Base-by-base conservation (phyloP, 2,113 vertebrate species). In the Percopsis transmontana region DNA sequence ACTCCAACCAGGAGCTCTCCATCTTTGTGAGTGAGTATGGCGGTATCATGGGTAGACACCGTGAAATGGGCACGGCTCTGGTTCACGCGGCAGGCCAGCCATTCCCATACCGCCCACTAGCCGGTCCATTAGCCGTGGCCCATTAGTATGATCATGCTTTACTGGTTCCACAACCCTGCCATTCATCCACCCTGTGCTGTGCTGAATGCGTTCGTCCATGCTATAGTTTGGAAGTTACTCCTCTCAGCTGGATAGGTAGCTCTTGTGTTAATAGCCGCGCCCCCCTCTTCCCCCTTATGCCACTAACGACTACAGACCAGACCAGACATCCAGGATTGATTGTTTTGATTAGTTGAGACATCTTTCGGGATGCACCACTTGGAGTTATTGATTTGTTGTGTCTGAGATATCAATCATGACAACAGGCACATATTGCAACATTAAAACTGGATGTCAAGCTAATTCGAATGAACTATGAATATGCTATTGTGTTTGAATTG, bases 11-110 rank as follows among this genome's bases (percentile, higher is more conserved):
- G 60, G 64, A 85, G 74, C 82, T 70, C 79, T 90, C 88, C 88
- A 87, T 91, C 89, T 89, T 72, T 0, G 71, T 89, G 91, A 92
- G 79, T 84, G 76, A 92, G 87, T 86, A 83, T 60, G 23, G 72
- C 62, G 52, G 63, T 84, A 73, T 79, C 75, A 61, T 61, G 2
- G 79, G 77, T 87, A 90, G 90, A 90, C 86, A 91, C 88, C 83
- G 77, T 91, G 91, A 92, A 92, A 92, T 92, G 86, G 90, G 79
- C 79, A 80, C 27, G 56, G 87, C 80, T 85, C 68, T 79, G 90
- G 91, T 89, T 91, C 89, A 90, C 68, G 39, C 82, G 81, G 81
- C 88, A 77, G 79, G 78, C 84, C 83, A 61, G 48, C 61, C 76
- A 47, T 72, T 81, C 24, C 83, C 66, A 40, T 27, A 55, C 77